Conservation (phyloP, 2,113 vertebrate species). For the human region DNA sequence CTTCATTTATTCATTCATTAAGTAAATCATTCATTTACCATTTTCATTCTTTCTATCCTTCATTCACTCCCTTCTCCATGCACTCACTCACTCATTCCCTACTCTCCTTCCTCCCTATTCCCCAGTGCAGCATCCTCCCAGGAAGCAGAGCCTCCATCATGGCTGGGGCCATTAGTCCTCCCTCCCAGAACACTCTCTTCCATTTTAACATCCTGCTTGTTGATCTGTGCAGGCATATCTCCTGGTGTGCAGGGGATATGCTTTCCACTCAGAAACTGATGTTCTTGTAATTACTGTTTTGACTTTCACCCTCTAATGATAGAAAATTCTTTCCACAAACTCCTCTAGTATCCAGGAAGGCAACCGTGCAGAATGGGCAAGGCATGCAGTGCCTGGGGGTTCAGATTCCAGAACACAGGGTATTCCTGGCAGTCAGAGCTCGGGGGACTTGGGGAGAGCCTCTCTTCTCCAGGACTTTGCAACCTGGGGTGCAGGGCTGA, state of each 20-base stretch:
- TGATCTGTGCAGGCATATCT: conserved; percentile 30
- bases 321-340: conserved; percentile 70
- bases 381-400: not conserved
- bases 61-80: not conserved
- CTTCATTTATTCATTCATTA: not conserved
- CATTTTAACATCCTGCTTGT: conserved; percentile 25
- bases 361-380: not conserved
- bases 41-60: too few relatives aligned
- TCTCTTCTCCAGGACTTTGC: not conserved
- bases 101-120: too few relatives aligned
- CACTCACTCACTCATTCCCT: not conserved
- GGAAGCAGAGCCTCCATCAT: not conserved
- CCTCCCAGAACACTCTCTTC: conserved; percentile 42
- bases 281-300: conserved; percentile 77
- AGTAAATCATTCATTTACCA: not conserved
- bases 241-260: conserved; percentile 21
- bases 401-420: not conserved
- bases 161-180: not conserved
- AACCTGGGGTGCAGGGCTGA: not conserved
- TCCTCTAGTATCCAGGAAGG: conserved; percentile 64
- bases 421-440: not conserved
- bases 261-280: conserved; percentile 69
- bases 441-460: not conserved
- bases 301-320: conserved; percentile 52
- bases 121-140: not conserved